Evolutionary conservation across 2,888 invertebrate species (phyloP).

Genomic region (Nezara viridula): DNA sequence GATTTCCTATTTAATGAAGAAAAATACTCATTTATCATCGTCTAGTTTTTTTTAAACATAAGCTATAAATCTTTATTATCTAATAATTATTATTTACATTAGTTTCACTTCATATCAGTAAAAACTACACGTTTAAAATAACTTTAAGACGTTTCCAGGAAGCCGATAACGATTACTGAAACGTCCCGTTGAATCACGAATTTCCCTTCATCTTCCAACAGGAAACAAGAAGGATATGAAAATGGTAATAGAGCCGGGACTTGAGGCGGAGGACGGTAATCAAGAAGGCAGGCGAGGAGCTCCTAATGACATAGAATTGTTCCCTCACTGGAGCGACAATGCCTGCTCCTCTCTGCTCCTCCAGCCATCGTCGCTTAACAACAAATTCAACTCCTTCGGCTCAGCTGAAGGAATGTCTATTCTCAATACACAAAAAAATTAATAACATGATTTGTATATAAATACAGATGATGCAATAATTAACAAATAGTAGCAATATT

Average conservation of each 20-base stretch:
- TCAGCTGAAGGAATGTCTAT: too few relatives aligned
- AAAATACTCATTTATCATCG: neutral
- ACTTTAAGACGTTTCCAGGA: neutral
- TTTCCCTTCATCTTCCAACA: neutral
- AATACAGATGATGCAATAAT: too few relatives aligned
- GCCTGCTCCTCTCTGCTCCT: too few relatives aligned
- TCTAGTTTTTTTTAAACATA: neutral
- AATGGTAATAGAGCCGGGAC: neutral
- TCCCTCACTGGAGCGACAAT: neutral
- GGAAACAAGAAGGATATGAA: conserved; percentile 30
- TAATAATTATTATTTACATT: too few relatives aligned
- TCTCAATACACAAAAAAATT: too few relatives aligned
- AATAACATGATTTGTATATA: too few relatives aligned
- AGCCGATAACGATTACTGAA: neutral
- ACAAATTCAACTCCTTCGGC: too few relatives aligned
- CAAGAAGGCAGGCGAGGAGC: neutral
- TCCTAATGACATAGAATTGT: neutral
- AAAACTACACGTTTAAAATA: too few relatives aligned
- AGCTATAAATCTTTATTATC: too few relatives aligned
- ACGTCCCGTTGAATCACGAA: neutral
- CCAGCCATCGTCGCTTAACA: too few relatives aligned
- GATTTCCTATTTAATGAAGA: neutral
- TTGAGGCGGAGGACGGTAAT: neutral
- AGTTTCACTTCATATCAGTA: too few relatives aligned
- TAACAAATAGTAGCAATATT: too few relatives aligned